Conservation (phyloP, 2,888 invertebrate species). For the Ischnura elegans region DNA sequence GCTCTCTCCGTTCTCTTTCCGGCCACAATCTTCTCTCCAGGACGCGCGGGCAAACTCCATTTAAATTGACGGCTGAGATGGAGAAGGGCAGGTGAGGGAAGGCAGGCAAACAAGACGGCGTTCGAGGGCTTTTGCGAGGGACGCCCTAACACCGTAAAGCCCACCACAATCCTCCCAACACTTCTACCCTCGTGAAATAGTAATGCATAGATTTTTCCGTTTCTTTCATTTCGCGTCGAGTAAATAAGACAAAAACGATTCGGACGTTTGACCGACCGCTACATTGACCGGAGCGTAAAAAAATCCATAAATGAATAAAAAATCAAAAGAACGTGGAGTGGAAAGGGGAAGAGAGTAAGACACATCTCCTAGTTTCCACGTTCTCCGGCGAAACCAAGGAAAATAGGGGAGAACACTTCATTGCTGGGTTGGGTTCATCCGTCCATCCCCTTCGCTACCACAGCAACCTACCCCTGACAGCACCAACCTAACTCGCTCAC, state of each 20-base stretch:
- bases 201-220: conserved; percentile 63
- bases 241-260: conserved; percentile 34
- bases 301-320: conserved; percentile 30
- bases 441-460: not conserved
- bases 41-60: not conserved
- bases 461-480: not conserved
- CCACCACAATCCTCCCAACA: not conserved
- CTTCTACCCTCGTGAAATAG: conserved; percentile 51
- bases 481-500: not conserved
- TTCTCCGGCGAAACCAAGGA: not conserved
- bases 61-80: not conserved
- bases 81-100: not conserved
- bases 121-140: not conserved
- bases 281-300: conserved; percentile 25
- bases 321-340: not conserved
- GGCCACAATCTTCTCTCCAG: not conserved
- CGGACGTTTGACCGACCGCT: conserved; percentile 16
- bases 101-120: not conserved
- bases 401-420: not conserved
- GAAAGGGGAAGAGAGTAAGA: not conserved
- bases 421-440: not conserved
- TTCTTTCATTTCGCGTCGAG: conserved; percentile 55
- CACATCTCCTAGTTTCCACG: not conserved
- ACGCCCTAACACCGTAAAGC: conserved; percentile 10
- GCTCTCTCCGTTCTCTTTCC: not conserved